phyloP scores from a whole-genome alignment of 1,140 invertebrate species.

The Bombus terrestris region DNA sequence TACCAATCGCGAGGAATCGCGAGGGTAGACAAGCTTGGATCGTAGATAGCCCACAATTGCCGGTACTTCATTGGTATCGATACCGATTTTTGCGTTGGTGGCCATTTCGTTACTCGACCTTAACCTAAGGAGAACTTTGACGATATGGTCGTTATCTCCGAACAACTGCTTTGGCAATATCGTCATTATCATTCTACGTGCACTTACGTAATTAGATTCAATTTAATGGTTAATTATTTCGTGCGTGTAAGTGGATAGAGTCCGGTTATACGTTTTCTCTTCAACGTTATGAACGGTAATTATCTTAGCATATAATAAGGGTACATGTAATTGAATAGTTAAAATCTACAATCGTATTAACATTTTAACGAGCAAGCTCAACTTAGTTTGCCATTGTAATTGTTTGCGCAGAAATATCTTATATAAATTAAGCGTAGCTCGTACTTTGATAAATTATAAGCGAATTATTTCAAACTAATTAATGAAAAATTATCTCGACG shows the following conservation, averaged over 20 bases:
- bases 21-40: too few species aligned
- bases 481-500: not conserved
- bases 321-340: slow-evolving; percentile 9
- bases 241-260: not conserved
- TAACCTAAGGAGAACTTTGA: not conserved
- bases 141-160: not conserved
- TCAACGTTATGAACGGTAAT: not conserved
- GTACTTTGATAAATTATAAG: not conserved
- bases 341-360: not conserved
- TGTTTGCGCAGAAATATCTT: not conserved
- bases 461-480: not conserved
- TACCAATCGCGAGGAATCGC: too few species aligned
- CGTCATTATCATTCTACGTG: not conserved
- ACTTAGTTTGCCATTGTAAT: not conserved
- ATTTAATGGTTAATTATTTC: slow-evolving; percentile 6
- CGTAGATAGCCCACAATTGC: too few species aligned
- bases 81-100: not conserved
- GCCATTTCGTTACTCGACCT: not conserved
- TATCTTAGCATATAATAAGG: not conserved
- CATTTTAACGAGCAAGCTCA: not conserved
- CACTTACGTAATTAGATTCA: not conserved
- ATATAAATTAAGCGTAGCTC: not conserved
- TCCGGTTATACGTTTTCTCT: not conserved
- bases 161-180: not conserved
- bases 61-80: not conserved